Evolutionary conservation across 2,797 vertebrate species (phyloP).

Genomic region (Takifugu ocellatus): DNA sequence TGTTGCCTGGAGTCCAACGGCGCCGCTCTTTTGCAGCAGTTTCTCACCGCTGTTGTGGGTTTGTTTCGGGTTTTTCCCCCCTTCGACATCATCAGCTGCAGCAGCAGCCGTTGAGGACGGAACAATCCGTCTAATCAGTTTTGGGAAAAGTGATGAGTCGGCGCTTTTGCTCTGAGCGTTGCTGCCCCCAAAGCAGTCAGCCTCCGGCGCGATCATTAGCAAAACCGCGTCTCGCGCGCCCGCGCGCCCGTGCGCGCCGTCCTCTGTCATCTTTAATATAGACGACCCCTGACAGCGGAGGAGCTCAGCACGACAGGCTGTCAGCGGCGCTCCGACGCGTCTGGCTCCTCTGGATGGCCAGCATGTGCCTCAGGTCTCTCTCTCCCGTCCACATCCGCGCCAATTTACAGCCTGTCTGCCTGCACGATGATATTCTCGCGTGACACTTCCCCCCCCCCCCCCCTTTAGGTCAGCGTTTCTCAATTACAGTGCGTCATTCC

Average conservation of each 20-base stretch:
- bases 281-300: conserved; percentile 50
- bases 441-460: conserved; percentile 36
- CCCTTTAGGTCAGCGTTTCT: conserved; percentile 41
- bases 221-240: conserved; percentile 27
- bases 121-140: conserved; percentile 37
- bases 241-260: conserved; percentile 4
- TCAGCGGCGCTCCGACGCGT: conserved; percentile 54
- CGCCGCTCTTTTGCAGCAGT: conserved; percentile 39
- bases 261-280: conserved; percentile 54
- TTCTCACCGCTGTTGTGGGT: conserved; percentile 42
- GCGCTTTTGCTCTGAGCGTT: conserved; percentile 35
- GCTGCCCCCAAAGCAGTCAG: conserved; percentile 47
- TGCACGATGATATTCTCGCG: conserved; percentile 41
- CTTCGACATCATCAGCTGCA: conserved; percentile 45
- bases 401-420: conserved; percentile 53
- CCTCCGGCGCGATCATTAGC: conserved; percentile 51
- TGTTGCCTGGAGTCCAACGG: conserved; percentile 47
- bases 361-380: conserved; percentile 61
- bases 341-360: conserved; percentile 54
- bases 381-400: conserved; percentile 47
- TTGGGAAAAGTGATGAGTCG: conserved; percentile 45
- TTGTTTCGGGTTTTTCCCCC: background rate
- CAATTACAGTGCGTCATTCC: conserved; percentile 32
- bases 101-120: conserved; percentile 20
- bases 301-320: conserved; percentile 49